These are phyloP conservation scores for Malacoctenus gilli DNA, from an alignment of 2,797 vertebrate species.

Conservation along the genomic window DNA sequence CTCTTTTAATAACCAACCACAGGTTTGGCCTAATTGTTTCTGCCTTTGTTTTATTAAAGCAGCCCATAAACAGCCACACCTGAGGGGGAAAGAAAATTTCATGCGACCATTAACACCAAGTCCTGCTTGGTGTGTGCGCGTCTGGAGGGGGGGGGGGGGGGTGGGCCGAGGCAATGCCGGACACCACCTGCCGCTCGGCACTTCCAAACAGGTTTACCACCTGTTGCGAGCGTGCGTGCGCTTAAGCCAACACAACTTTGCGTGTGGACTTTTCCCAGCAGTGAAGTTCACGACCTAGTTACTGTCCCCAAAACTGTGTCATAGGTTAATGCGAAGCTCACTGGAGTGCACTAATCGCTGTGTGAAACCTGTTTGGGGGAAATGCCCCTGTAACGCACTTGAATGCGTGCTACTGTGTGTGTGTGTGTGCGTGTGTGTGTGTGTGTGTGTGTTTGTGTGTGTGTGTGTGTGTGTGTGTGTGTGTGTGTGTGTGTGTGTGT, in stretches of 20 bases:
- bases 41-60: conserved; percentile 7
- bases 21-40: neutral
- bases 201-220: conserved; percentile 37
- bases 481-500: too few species aligned
- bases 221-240: conserved; percentile 3
- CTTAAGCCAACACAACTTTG: conserved; percentile 11
- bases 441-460: neutral
- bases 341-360: neutral
- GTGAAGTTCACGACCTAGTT: conserved; percentile 39
- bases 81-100: neutral
- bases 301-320: conserved; percentile 43
- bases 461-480: too few species aligned
- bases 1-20: neutral
- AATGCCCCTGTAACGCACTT: neutral
- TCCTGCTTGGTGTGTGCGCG: neutral
- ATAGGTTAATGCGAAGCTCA: conserved; percentile 17
- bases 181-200: conserved; percentile 1
- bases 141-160: neutral
- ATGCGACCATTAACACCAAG: too few species aligned
- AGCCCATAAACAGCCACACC: conserved; percentile 26
- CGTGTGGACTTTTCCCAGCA: conserved; percentile 10
- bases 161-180: conserved; percentile 4
- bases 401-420: neutral
- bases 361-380: neutral
- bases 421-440: neutral